These are phyloP conservation scores for Pecten maximus DNA, from an alignment of 2,888 invertebrate genomes.

Conservation along the genomic window DNA sequence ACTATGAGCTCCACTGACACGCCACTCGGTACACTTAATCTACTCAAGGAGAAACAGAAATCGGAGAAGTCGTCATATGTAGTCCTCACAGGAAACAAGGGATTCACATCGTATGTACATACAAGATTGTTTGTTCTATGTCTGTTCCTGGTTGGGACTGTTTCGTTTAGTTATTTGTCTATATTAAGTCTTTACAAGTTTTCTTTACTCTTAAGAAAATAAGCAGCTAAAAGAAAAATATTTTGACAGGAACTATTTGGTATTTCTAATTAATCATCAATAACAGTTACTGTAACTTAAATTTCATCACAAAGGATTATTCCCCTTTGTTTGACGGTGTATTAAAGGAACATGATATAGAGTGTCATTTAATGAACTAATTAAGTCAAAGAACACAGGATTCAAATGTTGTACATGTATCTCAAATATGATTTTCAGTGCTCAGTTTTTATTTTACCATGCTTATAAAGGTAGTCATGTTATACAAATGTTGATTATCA, in stretches of 20 bases:
- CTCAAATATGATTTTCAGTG: neutral
- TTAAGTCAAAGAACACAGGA: too few relatives aligned
- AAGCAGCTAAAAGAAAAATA: too few relatives aligned
- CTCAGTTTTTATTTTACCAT: neutral
- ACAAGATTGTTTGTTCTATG: neutral
- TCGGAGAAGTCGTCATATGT: slow-evolving; percentile 96
- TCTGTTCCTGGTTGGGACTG: neutral
- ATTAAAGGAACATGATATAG: too few relatives aligned
- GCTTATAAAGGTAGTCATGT: neutral
- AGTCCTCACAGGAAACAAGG: slow-evolving; percentile 90
- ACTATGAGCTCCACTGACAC: slow-evolving; percentile 99
- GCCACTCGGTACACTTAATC: slow-evolving; percentile 95
- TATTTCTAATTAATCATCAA: too few relatives aligned
- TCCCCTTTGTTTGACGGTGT: too few relatives aligned
- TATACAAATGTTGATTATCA: neutral
- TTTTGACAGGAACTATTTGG: too few relatives aligned
- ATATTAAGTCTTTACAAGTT: neutral
- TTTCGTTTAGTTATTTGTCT: neutral
- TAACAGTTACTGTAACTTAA: too few relatives aligned
- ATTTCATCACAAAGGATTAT: too few relatives aligned
- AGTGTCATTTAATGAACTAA: too few relatives aligned
- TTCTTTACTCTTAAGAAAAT: neutral
- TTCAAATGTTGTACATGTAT: too few relatives aligned
- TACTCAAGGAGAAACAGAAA: slow-evolving; percentile 97
- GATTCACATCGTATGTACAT: slow-evolving; percentile 70